These are phyloP conservation scores for Onychostoma macrolepis DNA, from an alignment of 2,113 vertebrate genomes.

Conservation along the genomic window DNA sequence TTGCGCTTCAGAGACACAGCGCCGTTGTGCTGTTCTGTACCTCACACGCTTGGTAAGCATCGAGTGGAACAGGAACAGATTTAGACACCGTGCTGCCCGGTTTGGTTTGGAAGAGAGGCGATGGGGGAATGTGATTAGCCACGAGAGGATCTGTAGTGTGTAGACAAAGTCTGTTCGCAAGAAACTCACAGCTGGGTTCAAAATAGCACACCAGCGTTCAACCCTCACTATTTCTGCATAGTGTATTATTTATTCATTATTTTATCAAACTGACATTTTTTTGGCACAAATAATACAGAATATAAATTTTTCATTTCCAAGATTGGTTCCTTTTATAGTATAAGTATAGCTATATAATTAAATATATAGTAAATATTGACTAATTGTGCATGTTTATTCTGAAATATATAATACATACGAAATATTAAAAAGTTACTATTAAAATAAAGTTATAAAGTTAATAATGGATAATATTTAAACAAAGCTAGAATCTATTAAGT, in stretches of 20 bases:
- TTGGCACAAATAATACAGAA: not conserved
- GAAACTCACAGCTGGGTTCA: not conserved
- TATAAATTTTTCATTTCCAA: not conserved
- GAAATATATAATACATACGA: no score
- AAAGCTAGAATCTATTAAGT: no score
- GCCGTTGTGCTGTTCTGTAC: slow-evolving; percentile 39
- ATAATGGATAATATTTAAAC: no score
- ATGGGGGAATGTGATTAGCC: not conserved
- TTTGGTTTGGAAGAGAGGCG: slow-evolving; percentile 61
- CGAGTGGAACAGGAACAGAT: slow-evolving; percentile 60
- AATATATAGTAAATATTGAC: not conserved
- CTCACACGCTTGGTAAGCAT: slow-evolving; percentile 54
- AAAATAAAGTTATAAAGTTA: no score
- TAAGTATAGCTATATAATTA: not conserved
- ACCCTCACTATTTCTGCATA: not conserved
- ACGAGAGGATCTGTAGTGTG: not conserved
- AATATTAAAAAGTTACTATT: no score
- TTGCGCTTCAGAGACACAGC: slow-evolving; percentile 48
- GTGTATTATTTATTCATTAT: not conserved
- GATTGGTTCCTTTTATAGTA: not conserved
- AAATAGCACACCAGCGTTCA: not conserved
- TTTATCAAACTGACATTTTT: not conserved
- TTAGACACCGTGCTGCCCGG: slow-evolving; percentile 52
- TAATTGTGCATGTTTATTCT: not conserved
- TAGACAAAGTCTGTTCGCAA: not conserved